Percentiles rank a stretch among this genome's conserved stretches.
phyloP scores from a whole-genome alignment of 2,888 invertebrate genomes.

The Melanophora roralis region DNA sequence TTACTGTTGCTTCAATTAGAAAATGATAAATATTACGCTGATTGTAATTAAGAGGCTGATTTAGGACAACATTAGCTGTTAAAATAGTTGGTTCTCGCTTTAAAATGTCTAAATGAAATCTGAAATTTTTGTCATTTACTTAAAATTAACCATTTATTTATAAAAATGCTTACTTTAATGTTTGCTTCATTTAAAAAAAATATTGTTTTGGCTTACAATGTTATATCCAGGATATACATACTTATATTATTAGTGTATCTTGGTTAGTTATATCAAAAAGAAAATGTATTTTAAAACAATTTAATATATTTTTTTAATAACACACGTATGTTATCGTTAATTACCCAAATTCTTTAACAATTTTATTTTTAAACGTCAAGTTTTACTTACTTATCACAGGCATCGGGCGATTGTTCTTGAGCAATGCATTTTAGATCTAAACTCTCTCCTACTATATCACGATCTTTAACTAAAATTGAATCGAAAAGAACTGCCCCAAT shows the following conservation, averaged over 20 bases:
- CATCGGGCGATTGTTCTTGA: slow-evolving; percentile 77
- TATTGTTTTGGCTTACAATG: no score
- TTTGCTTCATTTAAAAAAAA: no score
- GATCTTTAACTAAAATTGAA: slow-evolving; percentile 86
- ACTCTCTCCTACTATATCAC: slow-evolving; percentile 88
- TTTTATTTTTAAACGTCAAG: neutral
- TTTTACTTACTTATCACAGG: slow-evolving; percentile 73
- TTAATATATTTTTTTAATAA: no score
- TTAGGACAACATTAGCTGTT: slow-evolving; percentile 85
- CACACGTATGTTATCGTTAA: no score
- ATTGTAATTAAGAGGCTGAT: slow-evolving; percentile 85
- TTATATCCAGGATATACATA: no score
- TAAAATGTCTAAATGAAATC: slow-evolving; percentile 72
- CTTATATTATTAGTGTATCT: no score
- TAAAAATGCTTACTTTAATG: neutral
- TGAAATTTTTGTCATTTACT: no score
- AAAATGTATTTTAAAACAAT: no score
- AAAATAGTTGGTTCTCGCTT: slow-evolving; percentile 81
- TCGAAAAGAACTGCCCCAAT: slow-evolving; percentile 85
- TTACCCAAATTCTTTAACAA: no score
- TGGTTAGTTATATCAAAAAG: no score
- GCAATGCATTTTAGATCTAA: slow-evolving; percentile 84
- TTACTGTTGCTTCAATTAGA: slow-evolving; percentile 86
- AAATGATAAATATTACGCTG: slow-evolving; percentile 88
- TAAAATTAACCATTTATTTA: neutral